These are phyloP conservation scores for Dusona sp. DNA, from an alignment of 2,888 invertebrate species.

Conservation along the genomic window DNA sequence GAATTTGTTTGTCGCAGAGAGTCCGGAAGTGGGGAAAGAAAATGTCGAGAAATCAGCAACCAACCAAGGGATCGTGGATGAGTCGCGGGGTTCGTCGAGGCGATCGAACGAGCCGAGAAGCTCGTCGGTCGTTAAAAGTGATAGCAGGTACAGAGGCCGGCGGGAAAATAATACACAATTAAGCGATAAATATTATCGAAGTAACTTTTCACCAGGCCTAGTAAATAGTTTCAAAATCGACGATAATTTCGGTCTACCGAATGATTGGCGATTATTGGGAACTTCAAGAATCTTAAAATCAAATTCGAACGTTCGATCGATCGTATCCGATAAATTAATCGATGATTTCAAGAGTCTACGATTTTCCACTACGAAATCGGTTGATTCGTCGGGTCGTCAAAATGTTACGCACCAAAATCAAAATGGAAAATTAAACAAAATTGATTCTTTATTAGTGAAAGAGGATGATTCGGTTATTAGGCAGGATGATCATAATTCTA, in stretches of 20 bases:
- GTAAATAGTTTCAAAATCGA: slow-evolving; percentile 61
- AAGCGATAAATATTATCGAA: slow-evolving; percentile 71
- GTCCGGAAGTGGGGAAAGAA: slow-evolving; percentile 71
- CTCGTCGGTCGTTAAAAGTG: slow-evolving; percentile 73
- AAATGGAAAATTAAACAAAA: slow-evolving; percentile 48
- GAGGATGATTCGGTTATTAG: slow-evolving; percentile 18
- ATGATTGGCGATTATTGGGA: slow-evolving; percentile 39
- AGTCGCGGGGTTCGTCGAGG: slow-evolving; percentile 54
- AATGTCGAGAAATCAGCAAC: slow-evolving; percentile 67
- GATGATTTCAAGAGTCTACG: slow-evolving; percentile 32
- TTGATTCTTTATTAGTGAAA: slow-evolving; percentile 15
- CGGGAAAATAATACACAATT: slow-evolving; percentile 76
- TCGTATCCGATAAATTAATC: slow-evolving; percentile 36
- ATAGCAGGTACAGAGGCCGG: slow-evolving; percentile 83
- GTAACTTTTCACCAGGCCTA: slow-evolving; percentile 65
- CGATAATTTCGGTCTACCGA: slow-evolving; percentile 54
- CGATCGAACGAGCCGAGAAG: slow-evolving; percentile 65
- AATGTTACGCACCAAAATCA: slow-evolving; percentile 32
- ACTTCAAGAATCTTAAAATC: slow-evolving; percentile 29
- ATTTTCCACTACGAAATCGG: slow-evolving; percentile 24
- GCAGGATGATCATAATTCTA: slow-evolving; percentile 41
- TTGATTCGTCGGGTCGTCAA: background rate
- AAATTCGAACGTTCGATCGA: slow-evolving; percentile 15
- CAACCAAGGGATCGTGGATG: slow-evolving; percentile 60
- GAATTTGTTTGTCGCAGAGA: slow-evolving; percentile 66